Evolutionary conservation across 2,888 invertebrate genomes (phyloP), one percentile per base, ranked within the genome.

Genomic region (Cataglyphis altisquamis): DNA sequence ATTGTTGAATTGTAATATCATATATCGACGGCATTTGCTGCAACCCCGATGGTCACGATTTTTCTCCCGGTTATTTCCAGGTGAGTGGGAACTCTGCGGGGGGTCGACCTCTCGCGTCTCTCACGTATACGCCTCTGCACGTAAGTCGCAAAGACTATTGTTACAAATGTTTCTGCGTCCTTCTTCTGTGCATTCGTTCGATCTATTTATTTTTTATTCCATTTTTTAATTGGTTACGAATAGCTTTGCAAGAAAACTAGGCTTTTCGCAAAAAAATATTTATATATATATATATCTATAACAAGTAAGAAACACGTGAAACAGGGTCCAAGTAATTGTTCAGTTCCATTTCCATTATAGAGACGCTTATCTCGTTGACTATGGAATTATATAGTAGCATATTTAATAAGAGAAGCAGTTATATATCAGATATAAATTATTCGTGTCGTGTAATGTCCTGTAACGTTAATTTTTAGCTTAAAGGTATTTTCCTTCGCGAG

Each of bases 51-150:
- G 92, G 93, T 93, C 91, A 93, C 90, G 89, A 89, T 92, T 91
- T 91, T 92, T 93, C 90, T 94, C 93, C 93, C 92, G 93, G 92
- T 93, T 94, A 92, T 94, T 94, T 94, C 89, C 94, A 94, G 94
- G 93, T 94, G 94, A 94, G 94, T 94, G 94, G 94, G 94, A 94
- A 94, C 92, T 92, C 93, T 92, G 93, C 93, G 93, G 90, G 94
- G 93, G 92, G 92, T 92, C 93, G 90, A 91, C 93, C 91, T 92
- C 93, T 93, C 93, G 93, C 94, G 91, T 92, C 92, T 90, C 91
- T 92, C 92, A 89, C 52, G n/a, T 52, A 93, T 89, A 92, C 93
- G 89, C 92, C 92, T 93, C 90, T 92, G 92, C 93, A 94, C 93
- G 94, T 94, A 94, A 94, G 94, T 94, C 93, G 92, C 89, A 89